Base-by-base conservation (phyloP, 2,113 vertebrate genomes). In the Struthio camelus region DNA sequence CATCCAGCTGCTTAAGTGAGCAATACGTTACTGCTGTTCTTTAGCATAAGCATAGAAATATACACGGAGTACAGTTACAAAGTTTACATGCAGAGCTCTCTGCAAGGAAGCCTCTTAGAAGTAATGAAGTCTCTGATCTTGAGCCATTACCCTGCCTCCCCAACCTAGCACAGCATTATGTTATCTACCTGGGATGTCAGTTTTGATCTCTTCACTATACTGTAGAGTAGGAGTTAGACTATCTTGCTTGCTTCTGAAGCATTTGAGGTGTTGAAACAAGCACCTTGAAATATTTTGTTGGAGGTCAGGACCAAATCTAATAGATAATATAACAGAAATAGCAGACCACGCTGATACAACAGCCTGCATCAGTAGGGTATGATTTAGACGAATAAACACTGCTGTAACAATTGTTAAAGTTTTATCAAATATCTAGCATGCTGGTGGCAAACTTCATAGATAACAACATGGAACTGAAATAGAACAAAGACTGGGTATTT, bases 381-480 rank as follows among this genome's bases (percentile, higher is more conserved):
- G 89, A 90, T 87, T 73, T 58, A 93, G 81, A 93, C 76, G 79
- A 88, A 94, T 70, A 58, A 95, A 95, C 53, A 48, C 50, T 65
- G 73, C 50, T 80, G 20, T 53, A 71, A 69, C 54, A 67, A 51
- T 23, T 92, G 77, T 76, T 67, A 54, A 82, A 86, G 66, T 36
- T 82, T 87, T 84, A 93, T 65, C 81, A 87, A 65, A 28, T 67
- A 62, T 32, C 78, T 69, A 58, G 69, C 24, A 54, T 11, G 34
- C 30, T 28, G 17, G 17, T 73, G 71, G 59, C 50, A 89, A 90
- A 85, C 62, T 59, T 46, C 66, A 34, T 15, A 71, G 73, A 58
- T 50, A 75, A 96, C 91, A 86, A 82, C 10, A 28, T 1, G 54
- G 70, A 58, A 85, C 0, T 46, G 18, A 91, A 88, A 65, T 3